phyloP scores from a whole-genome alignment of 1,140 invertebrate genomes.

The Proales similis region DNA sequence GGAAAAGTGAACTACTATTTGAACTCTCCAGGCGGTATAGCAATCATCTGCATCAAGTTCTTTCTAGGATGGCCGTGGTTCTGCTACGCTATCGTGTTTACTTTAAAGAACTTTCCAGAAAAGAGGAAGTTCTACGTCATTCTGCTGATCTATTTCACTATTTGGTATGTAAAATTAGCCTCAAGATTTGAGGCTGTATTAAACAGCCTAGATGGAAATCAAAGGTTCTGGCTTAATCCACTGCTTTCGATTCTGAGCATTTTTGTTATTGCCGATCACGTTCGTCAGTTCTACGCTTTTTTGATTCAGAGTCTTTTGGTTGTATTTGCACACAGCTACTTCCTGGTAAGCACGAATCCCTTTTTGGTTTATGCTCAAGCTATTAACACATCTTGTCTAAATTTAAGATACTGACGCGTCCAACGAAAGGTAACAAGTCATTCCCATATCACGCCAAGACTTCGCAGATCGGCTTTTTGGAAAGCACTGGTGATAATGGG shows the following conservation, averaged over 20 bases:
- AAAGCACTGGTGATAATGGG: slow-evolving; percentile 39
- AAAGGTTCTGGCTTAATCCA: slow-evolving; percentile 64
- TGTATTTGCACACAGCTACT: slow-evolving; percentile 67
- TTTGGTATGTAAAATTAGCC: slow-evolving; percentile 61
- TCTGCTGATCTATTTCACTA: slow-evolving; percentile 68
- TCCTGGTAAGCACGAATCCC: slow-evolving; percentile 58
- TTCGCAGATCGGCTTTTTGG: slow-evolving; percentile 58
- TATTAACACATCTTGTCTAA: slow-evolving; percentile 38
- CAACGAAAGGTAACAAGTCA: slow-evolving; percentile 70
- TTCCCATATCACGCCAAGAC: slow-evolving; percentile 78
- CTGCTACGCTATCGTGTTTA: slow-evolving; percentile 70
- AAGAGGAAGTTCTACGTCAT: slow-evolving; percentile 65
- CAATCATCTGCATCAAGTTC: slow-evolving; percentile 67
- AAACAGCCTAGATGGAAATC: slow-evolving; percentile 27
- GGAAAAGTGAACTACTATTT: slow-evolving; percentile 79
- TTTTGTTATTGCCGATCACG: slow-evolving; percentile 72
- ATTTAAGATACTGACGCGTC: slow-evolving; percentile 67
- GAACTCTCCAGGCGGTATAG: slow-evolving; percentile 77
- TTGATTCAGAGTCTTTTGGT: slow-evolving; percentile 66
- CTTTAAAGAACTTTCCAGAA: slow-evolving; percentile 71
- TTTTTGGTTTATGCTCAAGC: slow-evolving; percentile 10
- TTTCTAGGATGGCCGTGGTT: slow-evolving; percentile 72
- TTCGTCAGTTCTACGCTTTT: slow-evolving; percentile 71
- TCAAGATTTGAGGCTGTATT: neutral
- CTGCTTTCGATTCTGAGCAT: slow-evolving; percentile 70